Percentiles rank a stretch among this genome's conserved stretches.
Conservation (phyloP, 1,140 invertebrate genomes). For the Microplitis mediator region DNA sequence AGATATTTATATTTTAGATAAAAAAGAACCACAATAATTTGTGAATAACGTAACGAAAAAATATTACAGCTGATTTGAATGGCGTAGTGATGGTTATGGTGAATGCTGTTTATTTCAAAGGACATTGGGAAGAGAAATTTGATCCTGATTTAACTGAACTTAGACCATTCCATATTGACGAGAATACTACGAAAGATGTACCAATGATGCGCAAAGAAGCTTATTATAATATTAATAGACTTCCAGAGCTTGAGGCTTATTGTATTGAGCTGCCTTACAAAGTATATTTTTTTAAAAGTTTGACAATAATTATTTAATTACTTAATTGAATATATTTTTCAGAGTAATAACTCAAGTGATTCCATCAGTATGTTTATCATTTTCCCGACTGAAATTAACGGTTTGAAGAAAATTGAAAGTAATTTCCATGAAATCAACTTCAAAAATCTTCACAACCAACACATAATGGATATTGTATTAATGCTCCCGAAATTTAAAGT, state of each 20-base stretch:
- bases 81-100: conserved; percentile 65
- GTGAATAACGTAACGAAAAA: neutral
- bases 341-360: conserved; percentile 56
- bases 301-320: neutral
- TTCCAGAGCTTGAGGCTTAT: conserved; percentile 62
- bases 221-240: conserved; percentile 62
- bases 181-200: conserved; percentile 52
- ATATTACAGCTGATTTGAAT: conserved; percentile 9
- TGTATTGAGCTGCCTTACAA: conserved; percentile 73
- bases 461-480: neutral
- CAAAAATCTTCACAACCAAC: conserved; percentile 40
- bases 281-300: conserved; percentile 44
- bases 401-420: conserved; percentile 59
- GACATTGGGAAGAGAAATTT: conserved; percentile 71
- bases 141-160: conserved; percentile 58
- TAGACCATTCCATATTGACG: conserved; percentile 54
- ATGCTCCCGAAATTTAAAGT: too few species aligned
- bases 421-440: too few species aligned
- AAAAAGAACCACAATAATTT: too few species aligned
- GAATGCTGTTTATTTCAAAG: conserved; percentile 77
- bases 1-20: too few species aligned
- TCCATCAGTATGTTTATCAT: conserved; percentile 62
- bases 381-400: conserved; percentile 64
- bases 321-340: conserved; percentile 41
- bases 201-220: conserved; percentile 60